A percentile compares a stretch with the other conserved stretches of the same genome.
Conservation (phyloP, 2,797 vertebrate genomes). For the Heliangelus exortis region DNA sequence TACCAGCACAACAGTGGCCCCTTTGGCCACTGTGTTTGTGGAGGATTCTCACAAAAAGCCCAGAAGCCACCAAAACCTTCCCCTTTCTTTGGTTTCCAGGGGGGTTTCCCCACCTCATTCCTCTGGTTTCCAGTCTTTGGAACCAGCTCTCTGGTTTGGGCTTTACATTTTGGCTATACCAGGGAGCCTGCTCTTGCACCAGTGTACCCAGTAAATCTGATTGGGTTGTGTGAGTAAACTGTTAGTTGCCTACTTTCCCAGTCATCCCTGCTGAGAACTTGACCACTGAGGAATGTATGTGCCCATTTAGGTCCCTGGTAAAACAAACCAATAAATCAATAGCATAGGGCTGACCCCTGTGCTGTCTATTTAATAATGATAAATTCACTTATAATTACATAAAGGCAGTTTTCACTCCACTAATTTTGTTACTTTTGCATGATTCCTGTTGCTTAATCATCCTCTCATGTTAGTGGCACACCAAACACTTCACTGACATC, state of each 20-base stretch:
- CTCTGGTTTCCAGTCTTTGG: not conserved
- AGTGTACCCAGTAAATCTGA: not conserved
- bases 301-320: not conserved
- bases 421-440: conserved; percentile 38
- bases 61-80: not conserved
- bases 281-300: not conserved
- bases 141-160: not conserved
- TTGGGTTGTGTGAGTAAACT: not conserved
- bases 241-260: not conserved
- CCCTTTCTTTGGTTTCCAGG: not conserved
- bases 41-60: not conserved
- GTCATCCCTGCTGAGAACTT: not conserved
- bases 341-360: not conserved
- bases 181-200: not conserved
- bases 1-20: rapidly evolving
- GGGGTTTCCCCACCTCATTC: rapidly evolving
- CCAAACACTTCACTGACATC: conserved; percentile 32
- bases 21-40: rapidly evolving
- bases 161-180: not conserved
- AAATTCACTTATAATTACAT: conserved; percentile 21
- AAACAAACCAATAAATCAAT: not conserved
- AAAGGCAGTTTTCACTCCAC: conserved; percentile 28
- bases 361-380: not conserved
- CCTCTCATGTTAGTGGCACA: not conserved
- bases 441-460: conserved; percentile 43